Evolutionary conservation across 2,113 vertebrate species (phyloP).

Genomic region (Cyprinodon variegatus): DNA sequence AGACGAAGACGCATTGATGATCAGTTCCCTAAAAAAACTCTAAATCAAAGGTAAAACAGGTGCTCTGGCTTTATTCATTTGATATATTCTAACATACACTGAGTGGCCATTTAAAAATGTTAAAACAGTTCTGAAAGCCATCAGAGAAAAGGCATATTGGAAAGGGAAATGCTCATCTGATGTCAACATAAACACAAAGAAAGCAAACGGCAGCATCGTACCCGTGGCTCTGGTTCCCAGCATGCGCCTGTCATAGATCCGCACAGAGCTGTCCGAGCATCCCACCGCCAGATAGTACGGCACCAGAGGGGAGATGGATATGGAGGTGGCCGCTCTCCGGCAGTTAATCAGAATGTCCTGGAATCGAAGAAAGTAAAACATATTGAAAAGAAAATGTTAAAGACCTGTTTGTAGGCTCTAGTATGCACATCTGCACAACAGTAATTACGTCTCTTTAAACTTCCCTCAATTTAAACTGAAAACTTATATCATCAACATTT

Average conservation of each 20-base stretch:
- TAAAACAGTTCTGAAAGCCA: background rate
- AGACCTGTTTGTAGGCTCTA: no score
- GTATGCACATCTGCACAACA: no score
- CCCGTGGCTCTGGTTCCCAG: constrained; percentile 95
- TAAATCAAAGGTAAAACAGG: background rate
- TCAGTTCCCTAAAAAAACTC: background rate
- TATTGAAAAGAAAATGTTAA: background rate
- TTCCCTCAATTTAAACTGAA: no score
- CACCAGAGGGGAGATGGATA: constrained; percentile 93
- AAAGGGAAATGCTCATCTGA: background rate
- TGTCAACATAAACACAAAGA: background rate
- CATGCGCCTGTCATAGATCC: constrained; percentile 96
- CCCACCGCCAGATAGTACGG: constrained; percentile 96
- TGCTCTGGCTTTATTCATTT: background rate
- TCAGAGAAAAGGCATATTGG: background rate
- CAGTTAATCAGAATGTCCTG: constrained; percentile 99
- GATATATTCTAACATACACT: background rate
- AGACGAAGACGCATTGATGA: background rate
- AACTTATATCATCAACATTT: no score
- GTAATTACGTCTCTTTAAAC: no score
- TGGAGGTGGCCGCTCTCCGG: constrained; percentile 94
- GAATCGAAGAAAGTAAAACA: constrained; percentile 24
- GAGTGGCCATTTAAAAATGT: no score
- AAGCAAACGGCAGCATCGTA: constrained; percentile 44
- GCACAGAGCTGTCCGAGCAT: constrained; percentile 97